Percentiles rank a stretch among this genome's conserved stretches.
phyloP scores from a whole-genome alignment of 2,113 vertebrate genomes.

The Mirza zaza region DNA sequence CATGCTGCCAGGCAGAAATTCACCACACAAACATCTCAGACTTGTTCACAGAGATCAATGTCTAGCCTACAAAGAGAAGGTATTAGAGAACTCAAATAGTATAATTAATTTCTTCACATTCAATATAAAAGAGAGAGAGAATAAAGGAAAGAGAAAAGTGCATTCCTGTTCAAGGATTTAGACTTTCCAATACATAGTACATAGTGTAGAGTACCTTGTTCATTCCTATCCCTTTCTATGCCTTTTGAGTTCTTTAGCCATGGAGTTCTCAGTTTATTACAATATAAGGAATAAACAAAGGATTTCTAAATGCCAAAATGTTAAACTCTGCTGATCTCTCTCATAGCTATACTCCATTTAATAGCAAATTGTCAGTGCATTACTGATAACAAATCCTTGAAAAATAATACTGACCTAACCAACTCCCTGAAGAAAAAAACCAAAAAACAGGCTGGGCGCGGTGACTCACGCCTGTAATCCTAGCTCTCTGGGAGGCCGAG shows the following conservation, averaged over 20 bases:
- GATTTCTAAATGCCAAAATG: neutral
- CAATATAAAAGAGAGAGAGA: neutral
- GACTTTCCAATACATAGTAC: too few relatives aligned
- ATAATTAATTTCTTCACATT: neutral
- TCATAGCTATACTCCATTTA: neutral
- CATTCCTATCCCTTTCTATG: neutral
- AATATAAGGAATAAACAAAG: neutral
- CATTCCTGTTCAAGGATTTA: neutral
- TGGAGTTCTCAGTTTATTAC: neutral
- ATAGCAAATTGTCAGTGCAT: neutral
- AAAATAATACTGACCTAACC: neutral
- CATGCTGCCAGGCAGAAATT: constrained; percentile 28
- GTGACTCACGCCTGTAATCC: too few relatives aligned
- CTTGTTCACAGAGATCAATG: neutral
- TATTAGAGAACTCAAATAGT: neutral
- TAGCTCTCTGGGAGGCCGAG: too few relatives aligned
- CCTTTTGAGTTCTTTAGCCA: neutral
- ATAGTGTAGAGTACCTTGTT: neutral
- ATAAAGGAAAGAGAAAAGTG: neutral
- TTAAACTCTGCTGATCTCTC: neutral
- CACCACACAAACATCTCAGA: neutral
- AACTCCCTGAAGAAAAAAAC: neutral
- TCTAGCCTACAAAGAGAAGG: constrained; percentile 25
- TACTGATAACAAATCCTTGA: neutral
- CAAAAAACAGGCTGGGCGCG: neutral